Conservation (phyloP, 2,113 vertebrate species). For the Albula goreensis region DNA sequence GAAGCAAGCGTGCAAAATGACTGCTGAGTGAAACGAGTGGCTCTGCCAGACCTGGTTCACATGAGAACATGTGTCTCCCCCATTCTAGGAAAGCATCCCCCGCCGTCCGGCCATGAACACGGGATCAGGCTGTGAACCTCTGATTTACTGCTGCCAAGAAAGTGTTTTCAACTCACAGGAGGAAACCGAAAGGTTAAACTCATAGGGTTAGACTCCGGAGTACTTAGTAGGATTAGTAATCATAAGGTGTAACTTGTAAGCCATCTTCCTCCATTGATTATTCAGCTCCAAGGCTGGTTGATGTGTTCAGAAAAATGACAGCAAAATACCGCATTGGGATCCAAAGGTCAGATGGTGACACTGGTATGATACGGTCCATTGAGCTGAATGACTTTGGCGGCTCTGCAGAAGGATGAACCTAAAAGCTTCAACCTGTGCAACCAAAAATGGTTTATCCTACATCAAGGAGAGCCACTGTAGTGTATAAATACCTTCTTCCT, state of each 20-base stretch:
- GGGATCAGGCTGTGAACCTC: background rate
- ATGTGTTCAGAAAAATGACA: background rate
- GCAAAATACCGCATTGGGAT: background rate
- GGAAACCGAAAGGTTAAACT: background rate
- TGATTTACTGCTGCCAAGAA: background rate
- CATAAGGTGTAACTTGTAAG: background rate
- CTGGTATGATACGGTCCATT: background rate
- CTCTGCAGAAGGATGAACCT: background rate
- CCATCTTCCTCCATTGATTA: background rate
- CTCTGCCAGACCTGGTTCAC: no score
- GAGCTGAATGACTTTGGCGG: background rate
- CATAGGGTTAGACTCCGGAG: background rate
- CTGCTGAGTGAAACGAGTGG: no score
- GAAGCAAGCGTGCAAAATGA: no score
- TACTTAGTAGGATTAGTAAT: conserved; percentile 16
- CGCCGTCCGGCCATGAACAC: no score
- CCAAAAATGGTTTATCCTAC: background rate
- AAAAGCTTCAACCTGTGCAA: background rate
- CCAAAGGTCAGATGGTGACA: background rate
- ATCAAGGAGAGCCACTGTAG: background rate
- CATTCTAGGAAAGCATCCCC: no score
- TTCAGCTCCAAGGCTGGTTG: background rate
- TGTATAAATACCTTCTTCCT: background rate
- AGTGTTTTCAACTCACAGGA: background rate
- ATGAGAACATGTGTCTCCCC: no score